Base-by-base conservation (phyloP, 1,140 invertebrate genomes). In the Macrosteles quadrilineatus region DNA sequence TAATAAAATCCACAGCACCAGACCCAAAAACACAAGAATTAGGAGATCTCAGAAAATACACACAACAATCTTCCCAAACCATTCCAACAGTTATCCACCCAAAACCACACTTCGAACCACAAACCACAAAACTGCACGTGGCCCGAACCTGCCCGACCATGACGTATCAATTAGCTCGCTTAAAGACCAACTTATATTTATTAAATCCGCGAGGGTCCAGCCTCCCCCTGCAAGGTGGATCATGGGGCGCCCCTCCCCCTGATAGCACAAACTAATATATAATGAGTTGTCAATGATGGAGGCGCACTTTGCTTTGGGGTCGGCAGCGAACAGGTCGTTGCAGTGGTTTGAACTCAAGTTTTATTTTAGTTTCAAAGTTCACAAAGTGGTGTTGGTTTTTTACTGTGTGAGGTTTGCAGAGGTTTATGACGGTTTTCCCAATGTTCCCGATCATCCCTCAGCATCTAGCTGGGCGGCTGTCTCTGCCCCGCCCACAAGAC, bases 231-330 rank as follows among this genome's bases (percentile, higher is more conserved):
- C 67, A 21, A 32, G 30, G 55, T 21, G 55, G 4, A 36, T 4
- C 32, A 4, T 36, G 14, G 32, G 32, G 21, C 53, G 36, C 66
- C 67, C 67, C 67, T 31, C 50, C 67, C 67, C 55, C 29, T 55
- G 12, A 14, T 14, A 29, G 11, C 40, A 57, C 70, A 74, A 72
- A 74, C 73, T 72, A 72, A 74, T 74, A 74, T 74, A 74, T 74
- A 74, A 74, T 74, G 73, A 74, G 67, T 53, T 68, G 71, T 62
- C 47, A 74, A 72, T 74, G 68, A 67, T 65, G 50, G 12, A 63
- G 69, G 12, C 29, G 36, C 50, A 64, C 40, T 65, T 71, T 62
- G 55, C 47, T 30, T n/a, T 53, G 25, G 53, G 53, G 14, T 12
- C 19, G 1, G 23, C 29, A 25, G 40, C 32, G 63, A 50, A 19